Conservation (phyloP, 2,888 invertebrate genomes). For the Eremobia ochroleuca region DNA sequence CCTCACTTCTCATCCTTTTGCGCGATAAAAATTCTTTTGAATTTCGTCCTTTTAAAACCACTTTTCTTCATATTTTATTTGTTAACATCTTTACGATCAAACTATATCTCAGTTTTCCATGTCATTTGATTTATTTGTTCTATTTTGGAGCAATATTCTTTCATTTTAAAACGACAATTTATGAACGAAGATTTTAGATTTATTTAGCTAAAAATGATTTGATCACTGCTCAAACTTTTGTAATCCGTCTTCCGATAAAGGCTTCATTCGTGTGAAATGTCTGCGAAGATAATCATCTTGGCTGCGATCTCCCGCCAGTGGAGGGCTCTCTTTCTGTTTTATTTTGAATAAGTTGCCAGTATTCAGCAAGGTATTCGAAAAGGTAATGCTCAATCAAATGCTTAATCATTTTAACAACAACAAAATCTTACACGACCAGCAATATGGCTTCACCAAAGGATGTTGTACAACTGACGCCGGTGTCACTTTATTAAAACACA, state of each 20-base stretch:
- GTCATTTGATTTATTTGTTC: background rate
- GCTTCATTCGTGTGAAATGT: slow-evolving; percentile 58
- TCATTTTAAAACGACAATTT: slow-evolving; percentile 8
- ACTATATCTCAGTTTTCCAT: slow-evolving; percentile 1
- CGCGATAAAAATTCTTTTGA: slow-evolving; percentile 23
- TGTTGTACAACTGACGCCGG: no score
- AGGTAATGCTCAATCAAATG: no score
- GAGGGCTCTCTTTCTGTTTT: slow-evolving; percentile 63
- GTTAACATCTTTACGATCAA: background rate
- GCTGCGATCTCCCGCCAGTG: slow-evolving; percentile 54
- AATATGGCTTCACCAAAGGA: no score
- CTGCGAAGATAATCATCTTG: slow-evolving; percentile 52
- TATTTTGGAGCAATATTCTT: background rate
- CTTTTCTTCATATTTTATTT: background rate
- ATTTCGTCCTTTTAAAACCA: slow-evolving; percentile 10
- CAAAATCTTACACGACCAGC: no score
- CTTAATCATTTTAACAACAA: no score
- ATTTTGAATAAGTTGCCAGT: slow-evolving; percentile 77
- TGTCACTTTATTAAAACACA: no score
- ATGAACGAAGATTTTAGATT: slow-evolving; percentile 21
- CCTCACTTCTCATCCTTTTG: slow-evolving; percentile 41
- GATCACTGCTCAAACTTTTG: slow-evolving; percentile 56
- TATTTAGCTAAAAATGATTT: slow-evolving; percentile 48
- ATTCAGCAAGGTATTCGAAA: no score
- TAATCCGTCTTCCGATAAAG: slow-evolving; percentile 63